phyloP scores from a whole-genome alignment of 2,113 vertebrate species.

The Prunella fulvescens region DNA sequence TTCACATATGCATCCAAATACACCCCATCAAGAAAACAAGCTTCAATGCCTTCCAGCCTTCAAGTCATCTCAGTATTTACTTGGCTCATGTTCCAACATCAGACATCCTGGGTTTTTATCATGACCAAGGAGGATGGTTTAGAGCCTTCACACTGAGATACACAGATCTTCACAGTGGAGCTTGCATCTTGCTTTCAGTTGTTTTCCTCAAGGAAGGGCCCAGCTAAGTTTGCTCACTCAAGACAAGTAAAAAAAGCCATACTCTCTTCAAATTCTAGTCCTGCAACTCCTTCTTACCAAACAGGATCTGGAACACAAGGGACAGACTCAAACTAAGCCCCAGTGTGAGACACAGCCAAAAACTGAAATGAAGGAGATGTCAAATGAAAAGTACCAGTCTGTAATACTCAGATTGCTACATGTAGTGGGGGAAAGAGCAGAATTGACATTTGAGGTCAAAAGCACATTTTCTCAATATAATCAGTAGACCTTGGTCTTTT shows the following conservation, averaged over 20 bases:
- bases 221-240: neutral
- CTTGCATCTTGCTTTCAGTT: neutral
- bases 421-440: neutral
- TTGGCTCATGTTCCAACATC: neutral
- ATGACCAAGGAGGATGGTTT: neutral
- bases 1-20: neutral
- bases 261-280: neutral
- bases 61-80: neutral
- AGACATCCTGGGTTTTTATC: neutral
- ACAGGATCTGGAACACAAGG: neutral
- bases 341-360: neutral
- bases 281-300: neutral
- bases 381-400: neutral
- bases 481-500: neutral
- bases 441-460: neutral
- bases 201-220: neutral
- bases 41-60: neutral
- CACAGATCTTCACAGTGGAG: neutral
- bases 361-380: neutral
- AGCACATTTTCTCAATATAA: neutral
- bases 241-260: neutral
- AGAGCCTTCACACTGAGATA: neutral
- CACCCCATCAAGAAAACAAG: rapidly evolving
- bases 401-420: neutral
- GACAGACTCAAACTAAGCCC: neutral